Evolutionary conservation across 1,140 invertebrate species (phyloP).

Genomic region (Andrena cerasifolii): DNA sequence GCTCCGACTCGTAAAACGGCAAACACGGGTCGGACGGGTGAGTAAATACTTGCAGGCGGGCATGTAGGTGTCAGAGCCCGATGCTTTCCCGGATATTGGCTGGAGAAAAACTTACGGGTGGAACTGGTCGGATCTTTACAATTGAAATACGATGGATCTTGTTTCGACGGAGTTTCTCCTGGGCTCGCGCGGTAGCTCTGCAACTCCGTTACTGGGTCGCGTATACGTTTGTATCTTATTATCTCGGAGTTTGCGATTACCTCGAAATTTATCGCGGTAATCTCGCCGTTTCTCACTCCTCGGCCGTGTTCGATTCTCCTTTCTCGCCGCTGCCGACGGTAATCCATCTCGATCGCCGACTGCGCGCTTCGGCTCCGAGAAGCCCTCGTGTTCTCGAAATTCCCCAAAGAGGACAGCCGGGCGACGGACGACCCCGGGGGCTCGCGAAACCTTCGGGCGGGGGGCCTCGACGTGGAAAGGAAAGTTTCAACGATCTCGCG

Average conservation of each 20-base stretch:
- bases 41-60: background rate
- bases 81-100: conserved; percentile 49
- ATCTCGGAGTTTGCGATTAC: conserved; percentile 26
- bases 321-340: background rate
- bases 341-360: conserved; percentile 6
- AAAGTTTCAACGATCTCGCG: background rate
- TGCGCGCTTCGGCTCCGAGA: background rate
- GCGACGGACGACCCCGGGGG: background rate
- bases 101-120: conserved; percentile 47
- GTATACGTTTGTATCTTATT: conserved; percentile 24
- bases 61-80: conserved; percentile 12
- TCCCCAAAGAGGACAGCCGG: background rate
- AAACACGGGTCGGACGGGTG: conserved; percentile 37
- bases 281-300: conserved; percentile 1
- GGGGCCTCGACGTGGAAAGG: background rate
- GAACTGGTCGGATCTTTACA: conserved; percentile 52
- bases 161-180: conserved; percentile 61
- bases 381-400: background rate
- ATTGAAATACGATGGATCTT: conserved; percentile 62
- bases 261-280: conserved; percentile 38
- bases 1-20: conserved; percentile 11
- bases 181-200: background rate
- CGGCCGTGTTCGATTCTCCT: background rate
- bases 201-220: conserved; percentile 5
- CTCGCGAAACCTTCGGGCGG: background rate